phyloP scores from a whole-genome alignment of 2,888 invertebrate genomes.

The Antheraea assamensis region DNA sequence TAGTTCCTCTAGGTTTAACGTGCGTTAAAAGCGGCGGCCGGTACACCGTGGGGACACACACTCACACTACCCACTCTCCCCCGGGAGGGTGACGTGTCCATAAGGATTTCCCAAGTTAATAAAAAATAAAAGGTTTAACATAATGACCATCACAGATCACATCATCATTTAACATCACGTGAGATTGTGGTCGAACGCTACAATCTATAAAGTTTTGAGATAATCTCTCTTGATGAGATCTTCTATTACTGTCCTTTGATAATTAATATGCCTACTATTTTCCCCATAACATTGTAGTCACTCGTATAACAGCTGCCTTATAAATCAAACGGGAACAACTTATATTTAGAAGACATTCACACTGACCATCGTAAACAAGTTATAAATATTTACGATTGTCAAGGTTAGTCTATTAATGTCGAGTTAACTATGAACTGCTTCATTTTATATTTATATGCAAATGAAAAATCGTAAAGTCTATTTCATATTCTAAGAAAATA shows the following conservation, averaged over 20 bases:
- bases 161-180: too few species aligned
- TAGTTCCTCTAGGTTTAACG: too few species aligned
- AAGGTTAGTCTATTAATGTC: conserved; percentile 62
- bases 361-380: conserved; percentile 62
- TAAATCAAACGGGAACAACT: conserved; percentile 32
- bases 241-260: background rate
- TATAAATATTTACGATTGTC: conserved; percentile 68
- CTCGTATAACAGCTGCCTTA: conserved; percentile 19
- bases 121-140: too few species aligned
- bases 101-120: too few species aligned
- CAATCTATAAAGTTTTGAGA: too few species aligned
- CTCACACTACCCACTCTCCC: too few species aligned
- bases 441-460: conserved; percentile 42
- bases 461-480: conserved; percentile 44
- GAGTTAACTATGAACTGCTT: conserved; percentile 50
- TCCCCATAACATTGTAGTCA: background rate
- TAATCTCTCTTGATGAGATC: background rate
- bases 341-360: conserved; percentile 67
- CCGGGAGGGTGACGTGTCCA: too few species aligned
- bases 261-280: background rate
- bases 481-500: conserved; percentile 44
- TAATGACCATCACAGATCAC: too few species aligned
- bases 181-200: too few species aligned
- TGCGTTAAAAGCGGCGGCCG: too few species aligned
- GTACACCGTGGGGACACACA: too few species aligned